Evolutionary conservation across 2,113 vertebrate species (phyloP), one percentile per base, ranked within the genome.

Genomic region (Baryphthengus martii): DNA sequence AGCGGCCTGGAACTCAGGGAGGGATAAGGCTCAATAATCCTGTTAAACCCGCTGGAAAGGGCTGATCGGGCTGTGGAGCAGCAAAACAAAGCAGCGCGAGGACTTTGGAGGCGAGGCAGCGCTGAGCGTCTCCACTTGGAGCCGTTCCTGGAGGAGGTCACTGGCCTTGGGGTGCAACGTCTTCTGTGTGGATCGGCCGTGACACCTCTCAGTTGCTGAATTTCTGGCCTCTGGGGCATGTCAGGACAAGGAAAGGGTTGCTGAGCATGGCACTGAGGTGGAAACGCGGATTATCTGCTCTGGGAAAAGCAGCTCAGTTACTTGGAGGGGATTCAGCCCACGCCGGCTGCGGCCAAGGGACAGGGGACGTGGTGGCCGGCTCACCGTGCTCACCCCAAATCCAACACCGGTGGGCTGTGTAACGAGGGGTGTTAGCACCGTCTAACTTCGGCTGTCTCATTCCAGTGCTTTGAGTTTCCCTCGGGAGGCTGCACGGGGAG

Each of bases 11-110:
- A 91, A 95, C 95, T 88, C 77, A 18, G 45, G 24, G 20, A 20
- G 63, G 88, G 39, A 89, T 95, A 89, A 95, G 35, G 84, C 66
- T 71, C 85, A 6, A 68, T 94, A 96, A 97, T 96, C 96, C 90
- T 13, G 0, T 77, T 93, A 95, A 91, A 94, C 44, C 83, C 3
- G 3, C 55, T 39, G 86, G 63, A 25, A 91, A 72, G 50, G 56
- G 70, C 91, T 35, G 52, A 29, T 33, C 0, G 6, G 79, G 77
- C 90, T 66, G 39, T 7, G 0, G 37, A 77, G 72, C 76, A 82
- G 88, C 62, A 29, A 33, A 87, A 55, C 72, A 45, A 74, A 80
- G 72, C 66, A 13, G 61, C 8, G 1, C 2, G 2, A 74, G 85
- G 45, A 31, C 52, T 68, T 52, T 1, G 2, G 20, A 28, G 37